A percentile compares a stretch with the other conserved stretches of the same genome.
These are phyloP conservation scores for Mythimna ferrago DNA, from an alignment of 2,888 invertebrate genomes.

Conservation along the genomic window DNA sequence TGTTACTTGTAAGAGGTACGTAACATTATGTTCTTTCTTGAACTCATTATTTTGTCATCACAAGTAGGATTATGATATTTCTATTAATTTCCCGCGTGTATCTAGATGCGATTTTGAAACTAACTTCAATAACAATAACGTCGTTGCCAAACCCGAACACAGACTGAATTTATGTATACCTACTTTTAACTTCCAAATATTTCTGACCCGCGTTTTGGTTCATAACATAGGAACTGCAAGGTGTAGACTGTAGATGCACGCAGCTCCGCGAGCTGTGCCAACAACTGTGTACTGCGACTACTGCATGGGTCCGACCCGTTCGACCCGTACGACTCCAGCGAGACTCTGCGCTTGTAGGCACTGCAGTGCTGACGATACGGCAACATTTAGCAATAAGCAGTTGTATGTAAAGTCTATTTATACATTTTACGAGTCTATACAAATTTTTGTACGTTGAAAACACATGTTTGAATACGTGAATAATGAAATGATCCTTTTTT, in stretches of 20 bases:
- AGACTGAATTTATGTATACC: conserved; percentile 89
- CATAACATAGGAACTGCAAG: conserved; percentile 54
- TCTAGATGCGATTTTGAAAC: conserved; percentile 61
- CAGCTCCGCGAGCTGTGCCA: conserved; percentile 38
- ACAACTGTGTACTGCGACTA: conserved; percentile 10
- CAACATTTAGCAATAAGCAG: conserved; percentile 90
- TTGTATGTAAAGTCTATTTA: conserved; percentile 90
- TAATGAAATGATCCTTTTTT: conserved; percentile 89
- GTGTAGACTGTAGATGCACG: conserved; percentile 43
- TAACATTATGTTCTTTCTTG: conserved; percentile 45
- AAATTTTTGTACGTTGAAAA: conserved; percentile 89
- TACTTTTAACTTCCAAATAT: conserved; percentile 82
- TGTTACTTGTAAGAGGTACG: conserved; percentile 57
- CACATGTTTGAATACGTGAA: conserved; percentile 87
- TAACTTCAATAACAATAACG: conserved; percentile 78
- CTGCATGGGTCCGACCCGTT: conserved; percentile 41
- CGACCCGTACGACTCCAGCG: conserved; percentile 59
- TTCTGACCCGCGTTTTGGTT: conserved; percentile 69
- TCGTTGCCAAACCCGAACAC: conserved; percentile 88
- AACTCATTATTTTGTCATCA: conserved; percentile 67
- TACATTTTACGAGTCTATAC: conserved; percentile 91
- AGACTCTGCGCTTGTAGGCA: conserved; percentile 64
- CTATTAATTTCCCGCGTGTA: conserved; percentile 59
- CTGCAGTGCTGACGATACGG: conserved; percentile 75
- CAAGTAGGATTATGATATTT: conserved; percentile 70